A percentile compares a stretch with the other conserved stretches of the same genome.
Evolutionary conservation across 2,888 invertebrate genomes (phyloP).

Genomic region (Drosophila algonquin): DNA sequence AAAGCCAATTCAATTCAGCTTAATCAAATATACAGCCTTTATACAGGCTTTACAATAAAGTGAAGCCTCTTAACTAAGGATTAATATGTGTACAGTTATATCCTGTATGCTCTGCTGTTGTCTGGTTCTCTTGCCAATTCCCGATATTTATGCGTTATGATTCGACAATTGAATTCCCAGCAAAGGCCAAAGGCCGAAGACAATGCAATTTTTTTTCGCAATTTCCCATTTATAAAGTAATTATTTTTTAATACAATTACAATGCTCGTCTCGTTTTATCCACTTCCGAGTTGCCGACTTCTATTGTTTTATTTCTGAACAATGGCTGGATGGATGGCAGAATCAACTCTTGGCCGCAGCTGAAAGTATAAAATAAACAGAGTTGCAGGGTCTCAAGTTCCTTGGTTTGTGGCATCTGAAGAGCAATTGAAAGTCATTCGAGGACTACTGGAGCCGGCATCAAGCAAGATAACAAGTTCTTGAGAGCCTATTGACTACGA

Average conservation of each 20-base stretch:
- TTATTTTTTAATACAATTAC: slow-evolving; percentile 40
- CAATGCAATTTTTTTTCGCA: slow-evolving; percentile 15
- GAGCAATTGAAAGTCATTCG: slow-evolving; percentile 6
- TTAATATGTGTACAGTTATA: slow-evolving; percentile 15
- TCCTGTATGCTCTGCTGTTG: background rate
- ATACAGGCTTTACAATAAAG: slow-evolving; percentile 31
- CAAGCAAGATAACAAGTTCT: slow-evolving; percentile 8
- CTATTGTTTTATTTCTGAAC: slow-evolving; percentile 16
- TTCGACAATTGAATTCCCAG: slow-evolving; percentile 49
- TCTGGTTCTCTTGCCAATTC: slow-evolving; percentile 13
- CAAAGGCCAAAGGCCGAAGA: slow-evolving; percentile 33
- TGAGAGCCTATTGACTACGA: slow-evolving; percentile 17
- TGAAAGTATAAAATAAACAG: slow-evolving; percentile 19
- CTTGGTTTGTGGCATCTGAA: slow-evolving; percentile 8
- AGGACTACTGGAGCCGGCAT: background rate
- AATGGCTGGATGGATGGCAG: background rate
- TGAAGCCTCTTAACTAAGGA: slow-evolving; percentile 41
- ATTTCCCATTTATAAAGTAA: slow-evolving; percentile 12
- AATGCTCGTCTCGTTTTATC: slow-evolving; percentile 3
- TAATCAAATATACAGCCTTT: slow-evolving; percentile 7
- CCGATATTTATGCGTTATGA: slow-evolving; percentile 17
- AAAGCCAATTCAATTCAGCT: background rate
- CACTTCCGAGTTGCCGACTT: slow-evolving; percentile 13
- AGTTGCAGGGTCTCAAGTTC: slow-evolving; percentile 37
- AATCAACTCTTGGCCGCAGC: slow-evolving; percentile 9